Conservation (phyloP, 2,797 vertebrate species). For the Enteromius fasciolatus region DNA sequence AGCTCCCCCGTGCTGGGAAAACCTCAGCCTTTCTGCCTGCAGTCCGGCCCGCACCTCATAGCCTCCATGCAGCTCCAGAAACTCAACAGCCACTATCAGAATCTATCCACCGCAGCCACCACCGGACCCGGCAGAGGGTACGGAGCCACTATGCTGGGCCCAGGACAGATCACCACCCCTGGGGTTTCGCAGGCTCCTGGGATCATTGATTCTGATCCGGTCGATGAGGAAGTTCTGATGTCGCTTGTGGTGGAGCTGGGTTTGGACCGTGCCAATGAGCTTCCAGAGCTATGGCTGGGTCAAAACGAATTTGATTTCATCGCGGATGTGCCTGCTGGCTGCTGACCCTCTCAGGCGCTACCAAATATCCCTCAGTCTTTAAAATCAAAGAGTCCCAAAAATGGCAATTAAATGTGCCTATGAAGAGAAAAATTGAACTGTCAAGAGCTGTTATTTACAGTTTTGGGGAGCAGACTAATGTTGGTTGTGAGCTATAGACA, state of each 20-base stretch:
- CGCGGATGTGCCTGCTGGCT: conserved; percentile 79
- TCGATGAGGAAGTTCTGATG: conserved; percentile 86
- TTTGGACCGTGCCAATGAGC: conserved; percentile 83
- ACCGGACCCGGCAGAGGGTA: conserved; percentile 64
- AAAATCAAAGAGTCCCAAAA: conserved; percentile 34
- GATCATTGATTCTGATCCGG: conserved; percentile 81
- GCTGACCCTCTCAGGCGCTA: conserved; percentile 66
- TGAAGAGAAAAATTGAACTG: conserved; percentile 21
- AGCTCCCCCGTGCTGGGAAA: conserved; percentile 68
- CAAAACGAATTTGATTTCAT: conserved; percentile 88
- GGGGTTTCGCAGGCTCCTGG: conserved; percentile 68
- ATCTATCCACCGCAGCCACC: conserved; percentile 50
- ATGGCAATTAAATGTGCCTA: conserved; percentile 10
- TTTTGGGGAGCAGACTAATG: conserved; percentile 8
- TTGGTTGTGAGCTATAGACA: conserved; percentile 10
- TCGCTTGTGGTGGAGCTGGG: conserved; percentile 86
- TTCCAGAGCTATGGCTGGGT: conserved; percentile 87
- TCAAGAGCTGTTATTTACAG: conserved; percentile 5
- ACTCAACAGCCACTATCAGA: conserved; percentile 85
- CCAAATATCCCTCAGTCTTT: background rate
- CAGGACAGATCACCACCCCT: conserved; percentile 64
- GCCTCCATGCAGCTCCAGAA: conserved; percentile 86
- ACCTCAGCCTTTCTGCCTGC: conserved; percentile 75
- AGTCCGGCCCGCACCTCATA: conserved; percentile 77
- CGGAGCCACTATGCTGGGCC: conserved; percentile 57